phyloP scores from a whole-genome alignment of 2,797 vertebrate species.

The Neomorphus geoffroyi region DNA sequence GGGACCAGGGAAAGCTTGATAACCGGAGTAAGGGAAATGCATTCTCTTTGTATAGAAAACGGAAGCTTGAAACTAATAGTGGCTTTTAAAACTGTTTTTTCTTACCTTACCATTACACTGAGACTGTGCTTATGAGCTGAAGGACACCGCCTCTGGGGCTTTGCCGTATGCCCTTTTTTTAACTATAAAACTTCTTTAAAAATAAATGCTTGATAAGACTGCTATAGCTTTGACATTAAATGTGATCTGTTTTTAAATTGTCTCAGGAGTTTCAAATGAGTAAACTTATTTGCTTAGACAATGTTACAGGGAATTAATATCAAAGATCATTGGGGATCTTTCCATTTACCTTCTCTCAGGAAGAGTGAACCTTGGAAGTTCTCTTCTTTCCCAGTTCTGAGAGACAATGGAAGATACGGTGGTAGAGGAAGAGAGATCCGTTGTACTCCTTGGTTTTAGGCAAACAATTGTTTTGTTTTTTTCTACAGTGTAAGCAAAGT shows the following conservation, averaged over 20 bases:
- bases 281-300: background rate
- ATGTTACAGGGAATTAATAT: background rate
- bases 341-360: background rate
- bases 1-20: background rate
- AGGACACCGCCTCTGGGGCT: background rate
- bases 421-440: background rate
- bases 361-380: background rate
- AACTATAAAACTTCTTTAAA: background rate
- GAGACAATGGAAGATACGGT: background rate
- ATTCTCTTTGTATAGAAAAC: background rate
- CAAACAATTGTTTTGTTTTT: background rate
- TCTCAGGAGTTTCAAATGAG: background rate
- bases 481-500: background rate
- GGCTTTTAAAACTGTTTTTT: fast-evolving
- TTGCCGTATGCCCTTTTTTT: background rate
- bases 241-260: background rate
- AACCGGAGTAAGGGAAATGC: background rate
- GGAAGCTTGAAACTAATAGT: background rate
- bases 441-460: background rate
- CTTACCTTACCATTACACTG: background rate
- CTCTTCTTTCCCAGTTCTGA: background rate
- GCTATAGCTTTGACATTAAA: background rate
- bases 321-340: background rate
- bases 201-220: background rate
- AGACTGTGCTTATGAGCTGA: background rate